These are phyloP conservation scores for Dendrocincla tyrannina DNA, from an alignment of 2,797 vertebrate species.

Conservation along the genomic window DNA sequence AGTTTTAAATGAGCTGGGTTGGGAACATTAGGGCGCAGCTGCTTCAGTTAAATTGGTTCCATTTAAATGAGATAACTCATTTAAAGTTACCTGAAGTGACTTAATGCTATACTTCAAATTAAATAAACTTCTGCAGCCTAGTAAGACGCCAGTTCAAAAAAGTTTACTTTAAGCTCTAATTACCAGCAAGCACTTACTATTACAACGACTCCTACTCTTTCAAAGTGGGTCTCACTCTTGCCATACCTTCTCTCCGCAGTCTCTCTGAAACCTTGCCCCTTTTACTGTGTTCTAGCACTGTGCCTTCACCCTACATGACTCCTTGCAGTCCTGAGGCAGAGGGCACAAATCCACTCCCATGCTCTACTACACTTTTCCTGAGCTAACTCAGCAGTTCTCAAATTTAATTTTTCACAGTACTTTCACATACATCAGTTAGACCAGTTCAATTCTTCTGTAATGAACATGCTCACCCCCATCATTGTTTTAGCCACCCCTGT, in stretches of 20 bases:
- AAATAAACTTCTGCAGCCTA: neutral
- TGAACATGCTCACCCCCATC: neutral
- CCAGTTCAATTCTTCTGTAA: neutral
- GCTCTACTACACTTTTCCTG: neutral
- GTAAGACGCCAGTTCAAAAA: neutral
- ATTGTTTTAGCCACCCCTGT: neutral
- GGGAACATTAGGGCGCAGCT: neutral
- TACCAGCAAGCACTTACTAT: neutral
- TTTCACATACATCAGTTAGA: neutral
- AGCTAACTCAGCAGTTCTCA: neutral
- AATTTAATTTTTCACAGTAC: neutral
- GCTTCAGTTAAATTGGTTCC: neutral
- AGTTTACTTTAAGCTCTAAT: neutral
- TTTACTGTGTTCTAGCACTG: neutral
- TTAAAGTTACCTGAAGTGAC: constrained; percentile 49
- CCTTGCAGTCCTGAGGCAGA: neutral
- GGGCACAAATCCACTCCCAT: neutral
- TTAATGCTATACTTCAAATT: neutral
- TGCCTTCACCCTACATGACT: neutral
- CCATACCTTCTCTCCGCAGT: neutral
- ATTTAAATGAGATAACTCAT: constrained; percentile 38
- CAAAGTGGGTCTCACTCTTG: neutral
- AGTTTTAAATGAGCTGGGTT: neutral
- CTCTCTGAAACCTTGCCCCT: neutral
- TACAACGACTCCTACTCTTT: neutral